These are phyloP conservation scores for Typhlichthys subterraneus DNA, from an alignment of 2,797 vertebrate species.

Conservation along the genomic window DNA sequence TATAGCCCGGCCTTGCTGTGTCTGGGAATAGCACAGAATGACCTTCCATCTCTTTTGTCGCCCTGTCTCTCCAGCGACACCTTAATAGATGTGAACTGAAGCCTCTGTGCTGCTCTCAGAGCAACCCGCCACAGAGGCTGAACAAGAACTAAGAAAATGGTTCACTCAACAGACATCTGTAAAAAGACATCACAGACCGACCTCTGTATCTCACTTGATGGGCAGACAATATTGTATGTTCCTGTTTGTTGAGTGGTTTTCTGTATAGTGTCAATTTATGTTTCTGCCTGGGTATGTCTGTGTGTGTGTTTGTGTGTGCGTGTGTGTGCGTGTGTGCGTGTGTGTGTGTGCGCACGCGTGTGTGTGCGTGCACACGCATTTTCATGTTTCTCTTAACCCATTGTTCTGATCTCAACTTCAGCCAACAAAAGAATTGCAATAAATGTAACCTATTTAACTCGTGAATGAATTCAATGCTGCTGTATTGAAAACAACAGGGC, in stretches of 20 bases:
- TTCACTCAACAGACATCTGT: conserved; percentile 45
- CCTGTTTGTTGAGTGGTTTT: conserved; percentile 3
- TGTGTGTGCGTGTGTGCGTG: neutral
- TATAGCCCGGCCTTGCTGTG: conserved; percentile 2
- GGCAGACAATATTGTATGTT: conserved; percentile 19
- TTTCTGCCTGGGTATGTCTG: conserved; percentile 14
- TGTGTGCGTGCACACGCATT: conserved; percentile 16
- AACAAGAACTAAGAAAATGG: conserved; percentile 48
- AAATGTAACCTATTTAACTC: no score
- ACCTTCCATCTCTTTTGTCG: conserved; percentile 43
- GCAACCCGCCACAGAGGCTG: conserved; percentile 45
- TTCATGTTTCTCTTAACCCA: conserved; percentile 25
- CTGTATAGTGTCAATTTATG: conserved; percentile 4
- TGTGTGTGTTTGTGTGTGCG: conserved; percentile 3
- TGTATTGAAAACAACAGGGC: neutral
- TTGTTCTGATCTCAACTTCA: conserved; percentile 19
- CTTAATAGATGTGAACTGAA: conserved; percentile 36
- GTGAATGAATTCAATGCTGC: no score
- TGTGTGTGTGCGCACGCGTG: conserved; percentile 16
- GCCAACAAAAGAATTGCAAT: neutral
- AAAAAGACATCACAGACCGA: neutral
- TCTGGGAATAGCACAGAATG: conserved; percentile 26
- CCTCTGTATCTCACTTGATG: conserved; percentile 19
- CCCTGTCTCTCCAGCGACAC: conserved; percentile 22
- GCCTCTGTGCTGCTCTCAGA: conserved; percentile 51